Evolutionary conservation across 2,888 invertebrate genomes (phyloP).

Genomic region (Amphimallon solstitiale): DNA sequence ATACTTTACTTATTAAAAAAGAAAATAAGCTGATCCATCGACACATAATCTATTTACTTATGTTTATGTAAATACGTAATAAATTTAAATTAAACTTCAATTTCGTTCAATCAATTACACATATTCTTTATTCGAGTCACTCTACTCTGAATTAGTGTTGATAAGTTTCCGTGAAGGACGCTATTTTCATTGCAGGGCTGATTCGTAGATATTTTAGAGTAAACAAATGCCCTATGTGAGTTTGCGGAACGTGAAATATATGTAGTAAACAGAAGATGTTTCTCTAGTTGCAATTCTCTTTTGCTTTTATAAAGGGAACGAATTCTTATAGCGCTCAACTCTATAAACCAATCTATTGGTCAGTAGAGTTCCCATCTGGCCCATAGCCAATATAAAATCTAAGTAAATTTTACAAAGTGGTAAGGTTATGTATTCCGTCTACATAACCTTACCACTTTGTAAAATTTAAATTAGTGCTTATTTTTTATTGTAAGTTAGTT

Average conservation of each 20-base stretch:
- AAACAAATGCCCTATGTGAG: conserved; percentile 8
- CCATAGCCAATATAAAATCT: conserved; percentile 4
- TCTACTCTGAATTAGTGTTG: neutral
- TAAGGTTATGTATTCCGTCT: too few species aligned
- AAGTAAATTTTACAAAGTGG: neutral
- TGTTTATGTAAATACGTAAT: too few species aligned
- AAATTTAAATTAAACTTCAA: neutral
- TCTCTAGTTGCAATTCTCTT: neutral
- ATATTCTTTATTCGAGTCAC: neutral
- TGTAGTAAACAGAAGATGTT: neutral
- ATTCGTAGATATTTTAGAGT: conserved; percentile 13
- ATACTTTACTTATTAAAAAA: too few species aligned
- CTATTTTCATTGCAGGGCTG: neutral
- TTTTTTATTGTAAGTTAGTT: too few species aligned
- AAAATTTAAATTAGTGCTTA: too few species aligned
- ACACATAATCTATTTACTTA: too few species aligned
- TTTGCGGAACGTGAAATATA: conserved; percentile 1
- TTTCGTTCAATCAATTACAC: neutral
- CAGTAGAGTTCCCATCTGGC: conserved; percentile 1
- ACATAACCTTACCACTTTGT: too few species aligned
- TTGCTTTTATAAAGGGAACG: neutral
- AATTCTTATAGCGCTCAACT: conserved; percentile 6
- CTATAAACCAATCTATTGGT: conserved; percentile 1
- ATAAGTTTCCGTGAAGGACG: neutral
- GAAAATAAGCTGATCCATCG: too few species aligned